phyloP scores from a whole-genome alignment of 1,140 invertebrate genomes.

The Theocolax elegans region DNA sequence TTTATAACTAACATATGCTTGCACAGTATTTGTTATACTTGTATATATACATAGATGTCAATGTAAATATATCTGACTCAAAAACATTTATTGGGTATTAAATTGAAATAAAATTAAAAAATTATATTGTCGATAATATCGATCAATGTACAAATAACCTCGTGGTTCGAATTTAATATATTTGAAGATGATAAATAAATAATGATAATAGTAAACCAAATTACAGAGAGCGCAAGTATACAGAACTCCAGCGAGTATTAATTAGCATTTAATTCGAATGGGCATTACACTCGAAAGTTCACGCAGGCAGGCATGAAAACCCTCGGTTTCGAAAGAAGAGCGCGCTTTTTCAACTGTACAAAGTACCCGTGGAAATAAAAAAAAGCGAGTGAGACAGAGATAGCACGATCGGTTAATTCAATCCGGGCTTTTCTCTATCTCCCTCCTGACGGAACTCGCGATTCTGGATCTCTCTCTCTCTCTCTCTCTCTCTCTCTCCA shows the following conservation, averaged over 20 bases:
- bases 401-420: slow-evolving; percentile 25
- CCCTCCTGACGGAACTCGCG: neutral
- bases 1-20: too few relatives aligned
- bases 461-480: neutral
- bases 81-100: too few relatives aligned
- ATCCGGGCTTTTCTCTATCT: neutral
- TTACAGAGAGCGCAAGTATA: neutral
- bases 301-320: neutral
- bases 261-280: too few relatives aligned
- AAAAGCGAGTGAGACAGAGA: too few relatives aligned
- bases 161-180: too few relatives aligned
- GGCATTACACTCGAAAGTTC: neutral
- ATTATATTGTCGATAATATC: too few relatives aligned
- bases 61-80: too few relatives aligned
- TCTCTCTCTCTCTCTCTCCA: neutral
- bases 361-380: slow-evolving; percentile 4
- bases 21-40: too few relatives aligned
- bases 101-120: too few relatives aligned
- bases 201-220: neutral
- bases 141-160: too few relatives aligned
- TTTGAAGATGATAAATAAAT: neutral
- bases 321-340: neutral
- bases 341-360: slow-evolving; percentile 5
- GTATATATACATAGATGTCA: too few relatives aligned
- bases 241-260: neutral